A percentile compares a stretch with the other conserved stretches of the same genome.
These are phyloP conservation scores for Melanotaenia nigrans DNA, from an alignment of 2,797 vertebrate genomes.

Conservation along the genomic window DNA sequence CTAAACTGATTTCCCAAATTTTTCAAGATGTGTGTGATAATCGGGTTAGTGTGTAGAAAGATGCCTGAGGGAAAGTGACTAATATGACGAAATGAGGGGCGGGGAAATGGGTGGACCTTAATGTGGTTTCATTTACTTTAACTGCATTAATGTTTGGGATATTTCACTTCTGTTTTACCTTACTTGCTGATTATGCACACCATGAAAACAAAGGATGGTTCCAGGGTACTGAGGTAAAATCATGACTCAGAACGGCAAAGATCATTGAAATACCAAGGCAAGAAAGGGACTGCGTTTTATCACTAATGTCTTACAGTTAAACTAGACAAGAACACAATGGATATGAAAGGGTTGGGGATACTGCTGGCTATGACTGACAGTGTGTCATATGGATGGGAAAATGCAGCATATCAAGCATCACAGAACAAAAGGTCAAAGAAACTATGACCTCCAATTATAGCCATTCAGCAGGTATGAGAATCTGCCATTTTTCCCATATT, in stretches of 20 bases:
- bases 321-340: too few species aligned
- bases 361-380: not conserved
- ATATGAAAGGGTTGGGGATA: not conserved
- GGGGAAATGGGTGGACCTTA: not conserved
- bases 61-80: slow-evolving; percentile 43
- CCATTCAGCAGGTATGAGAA: not conserved
- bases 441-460: not conserved
- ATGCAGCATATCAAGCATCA: not conserved
- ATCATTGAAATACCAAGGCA: too few species aligned
- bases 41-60: slow-evolving; percentile 42
- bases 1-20: slow-evolving; percentile 53
- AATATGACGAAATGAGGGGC: slow-evolving; percentile 32
- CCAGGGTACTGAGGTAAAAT: too few species aligned
- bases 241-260: too few species aligned
- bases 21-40: slow-evolving; percentile 55
- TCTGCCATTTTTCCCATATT: not conserved
- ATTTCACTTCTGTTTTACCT: not conserved
- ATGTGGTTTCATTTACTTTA: not conserved
- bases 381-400: not conserved
- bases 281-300: too few species aligned
- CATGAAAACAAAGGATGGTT: too few species aligned
- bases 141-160: not conserved
- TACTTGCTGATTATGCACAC: too few species aligned
- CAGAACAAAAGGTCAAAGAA: not conserved
- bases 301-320: too few species aligned